Conservation (phyloP, 2,797 vertebrate genomes). For the Uromys caudimaculatus region DNA sequence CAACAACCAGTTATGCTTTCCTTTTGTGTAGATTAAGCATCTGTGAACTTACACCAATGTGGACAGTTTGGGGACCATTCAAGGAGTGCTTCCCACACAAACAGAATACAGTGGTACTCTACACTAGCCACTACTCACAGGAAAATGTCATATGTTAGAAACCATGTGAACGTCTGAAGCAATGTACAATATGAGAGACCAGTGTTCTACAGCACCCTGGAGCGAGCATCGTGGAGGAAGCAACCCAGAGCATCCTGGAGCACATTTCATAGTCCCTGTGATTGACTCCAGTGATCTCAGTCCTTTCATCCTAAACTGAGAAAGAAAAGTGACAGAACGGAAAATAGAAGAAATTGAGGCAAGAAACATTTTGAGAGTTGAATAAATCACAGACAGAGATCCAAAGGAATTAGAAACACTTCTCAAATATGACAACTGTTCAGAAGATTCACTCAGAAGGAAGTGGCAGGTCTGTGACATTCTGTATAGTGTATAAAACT, state of each 20-base stretch:
- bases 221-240: background rate
- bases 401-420: background rate
- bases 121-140: background rate
- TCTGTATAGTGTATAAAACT: background rate
- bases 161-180: background rate
- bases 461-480: background rate
- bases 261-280: background rate
- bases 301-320: background rate
- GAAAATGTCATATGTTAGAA: background rate
- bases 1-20: conserved; percentile 19
- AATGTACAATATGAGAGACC: accelerated
- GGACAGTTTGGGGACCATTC: background rate
- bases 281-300: background rate
- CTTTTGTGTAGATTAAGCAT: background rate
- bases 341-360: background rate
- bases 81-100: background rate
- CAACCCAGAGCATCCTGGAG: background rate
- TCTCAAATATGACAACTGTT: background rate
- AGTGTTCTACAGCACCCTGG: too few species aligned
- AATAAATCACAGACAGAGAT: background rate
- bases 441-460: background rate
- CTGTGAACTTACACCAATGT: too few species aligned
- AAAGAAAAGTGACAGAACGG: background rate
- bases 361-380: background rate
- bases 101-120: background rate